Evolutionary conservation across 2,797 vertebrate species (phyloP).

Genomic region (Siniperca scherzeri): DNA sequence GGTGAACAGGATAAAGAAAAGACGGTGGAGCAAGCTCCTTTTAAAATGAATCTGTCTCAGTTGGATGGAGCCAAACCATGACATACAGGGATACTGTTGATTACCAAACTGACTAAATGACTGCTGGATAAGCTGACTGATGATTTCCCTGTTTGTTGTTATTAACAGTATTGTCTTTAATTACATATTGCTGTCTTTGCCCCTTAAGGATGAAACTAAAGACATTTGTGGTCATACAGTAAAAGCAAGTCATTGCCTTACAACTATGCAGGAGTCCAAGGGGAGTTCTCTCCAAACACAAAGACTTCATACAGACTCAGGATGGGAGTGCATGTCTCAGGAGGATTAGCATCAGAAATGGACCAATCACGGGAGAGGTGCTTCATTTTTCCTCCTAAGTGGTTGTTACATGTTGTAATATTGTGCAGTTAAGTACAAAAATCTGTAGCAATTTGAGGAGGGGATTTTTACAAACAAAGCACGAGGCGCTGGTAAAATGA

Average conservation of each 20-base stretch:
- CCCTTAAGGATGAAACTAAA: slow-evolving; percentile 4
- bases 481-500: background rate
- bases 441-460: background rate
- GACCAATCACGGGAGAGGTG: slow-evolving; percentile 51
- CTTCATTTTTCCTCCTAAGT: slow-evolving; percentile 32
- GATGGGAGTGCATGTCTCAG: slow-evolving; percentile 58
- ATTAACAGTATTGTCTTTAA: slow-evolving; percentile 22
- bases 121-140: background rate
- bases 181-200: slow-evolving; percentile 6
- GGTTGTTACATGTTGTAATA: slow-evolving; percentile 41
- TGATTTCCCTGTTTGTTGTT: background rate
- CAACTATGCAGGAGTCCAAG: slow-evolving; percentile 44
- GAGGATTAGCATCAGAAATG: slow-evolving; percentile 55
- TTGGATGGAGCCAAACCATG: background rate
- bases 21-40: background rate
- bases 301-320: slow-evolving; percentile 65
- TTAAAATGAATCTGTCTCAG: background rate
- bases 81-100: background rate
- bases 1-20: slow-evolving; percentile 29
- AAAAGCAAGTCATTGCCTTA: slow-evolving; percentile 47
- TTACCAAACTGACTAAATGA: background rate
- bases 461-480: background rate
- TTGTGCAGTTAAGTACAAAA: slow-evolving; percentile 26
- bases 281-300: slow-evolving; percentile 60
- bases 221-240: slow-evolving; percentile 42